Percentiles rank a stretch among this genome's conserved stretches.
Evolutionary conservation across 2,888 invertebrate species (phyloP).

Genomic region (Fissipunctia ypsillon): DNA sequence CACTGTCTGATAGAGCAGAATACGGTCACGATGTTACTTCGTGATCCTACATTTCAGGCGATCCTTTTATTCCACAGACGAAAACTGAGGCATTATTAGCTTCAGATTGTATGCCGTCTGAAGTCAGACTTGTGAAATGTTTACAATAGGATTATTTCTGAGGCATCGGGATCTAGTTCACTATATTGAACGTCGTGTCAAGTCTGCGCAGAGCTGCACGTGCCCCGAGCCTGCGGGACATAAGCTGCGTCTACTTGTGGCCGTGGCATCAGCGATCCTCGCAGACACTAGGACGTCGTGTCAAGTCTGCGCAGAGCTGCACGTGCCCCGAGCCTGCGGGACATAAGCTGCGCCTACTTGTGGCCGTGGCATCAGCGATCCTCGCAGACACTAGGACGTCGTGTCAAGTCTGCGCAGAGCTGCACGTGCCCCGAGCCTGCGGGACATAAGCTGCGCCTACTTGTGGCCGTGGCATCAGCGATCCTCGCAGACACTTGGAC

Average conservation of each 20-base stretch:
- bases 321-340: constrained; percentile 4
- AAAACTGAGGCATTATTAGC: not conserved
- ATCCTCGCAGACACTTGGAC: constrained; percentile 18
- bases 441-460: not conserved
- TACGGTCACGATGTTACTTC: not conserved
- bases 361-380: constrained; percentile 21
- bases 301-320: constrained; percentile 7
- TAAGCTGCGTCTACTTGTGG: not conserved
- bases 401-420: constrained; percentile 4
- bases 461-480: constrained; percentile 21
- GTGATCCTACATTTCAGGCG: not conserved
- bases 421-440: constrained; percentile 8
- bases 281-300: no score
- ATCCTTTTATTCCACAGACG: not conserved
- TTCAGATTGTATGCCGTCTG: not conserved
- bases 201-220: constrained; percentile 11
- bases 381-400: no score
- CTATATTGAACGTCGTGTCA: not conserved
- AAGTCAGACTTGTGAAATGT: not conserved
- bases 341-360: constrained; percentile 1
- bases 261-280: constrained; percentile 21
- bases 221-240: not conserved
- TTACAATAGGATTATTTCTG: no score
- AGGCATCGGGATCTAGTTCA: not conserved
- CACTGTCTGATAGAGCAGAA: not conserved